Evolutionary conservation across 2,888 invertebrate genomes (phyloP).

Genomic region (Crepidodera aurea): DNA sequence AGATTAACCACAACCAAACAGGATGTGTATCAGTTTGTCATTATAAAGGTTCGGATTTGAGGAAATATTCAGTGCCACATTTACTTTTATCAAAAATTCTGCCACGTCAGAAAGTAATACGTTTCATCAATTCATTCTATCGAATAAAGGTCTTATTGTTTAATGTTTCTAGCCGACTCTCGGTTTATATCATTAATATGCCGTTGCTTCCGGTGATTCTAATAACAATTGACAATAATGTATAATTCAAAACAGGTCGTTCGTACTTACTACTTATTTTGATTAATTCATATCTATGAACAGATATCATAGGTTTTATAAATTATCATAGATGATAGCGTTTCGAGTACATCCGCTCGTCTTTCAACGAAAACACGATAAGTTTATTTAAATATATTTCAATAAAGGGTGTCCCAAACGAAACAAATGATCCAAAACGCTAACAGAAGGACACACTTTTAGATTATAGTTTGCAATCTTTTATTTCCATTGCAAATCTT

Average conservation of each 20-base stretch:
- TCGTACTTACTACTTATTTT: conserved; percentile 25
- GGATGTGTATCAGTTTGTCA: neutral
- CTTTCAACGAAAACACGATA: conserved; percentile 11
- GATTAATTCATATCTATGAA: conserved; percentile 21
- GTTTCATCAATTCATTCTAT: neutral
- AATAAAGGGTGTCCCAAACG: too few relatives aligned
- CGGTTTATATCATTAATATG: conserved; percentile 25
- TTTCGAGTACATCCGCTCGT: conserved; percentile 21
- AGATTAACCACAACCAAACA: neutral
- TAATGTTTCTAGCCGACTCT: conserved; percentile 3
- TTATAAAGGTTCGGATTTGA: neutral
- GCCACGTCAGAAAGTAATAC: neutral
- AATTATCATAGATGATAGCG: conserved; percentile 27
- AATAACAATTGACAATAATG: conserved; percentile 34
- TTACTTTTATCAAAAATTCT: neutral
- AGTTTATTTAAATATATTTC: conserved; percentile 8
- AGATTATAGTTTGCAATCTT: too few relatives aligned
- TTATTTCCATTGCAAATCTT: too few relatives aligned
- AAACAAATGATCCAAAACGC: too few relatives aligned
- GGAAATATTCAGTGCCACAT: neutral
- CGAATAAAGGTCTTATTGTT: conserved; percentile 16
- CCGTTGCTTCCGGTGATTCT: conserved; percentile 32
- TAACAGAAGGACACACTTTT: too few relatives aligned
- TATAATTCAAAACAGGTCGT: conserved; percentile 32
- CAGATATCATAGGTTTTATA: conserved; percentile 22